Evolutionary conservation across 2,888 invertebrate species (phyloP).

Genomic region (Leptopilina syphax): DNA sequence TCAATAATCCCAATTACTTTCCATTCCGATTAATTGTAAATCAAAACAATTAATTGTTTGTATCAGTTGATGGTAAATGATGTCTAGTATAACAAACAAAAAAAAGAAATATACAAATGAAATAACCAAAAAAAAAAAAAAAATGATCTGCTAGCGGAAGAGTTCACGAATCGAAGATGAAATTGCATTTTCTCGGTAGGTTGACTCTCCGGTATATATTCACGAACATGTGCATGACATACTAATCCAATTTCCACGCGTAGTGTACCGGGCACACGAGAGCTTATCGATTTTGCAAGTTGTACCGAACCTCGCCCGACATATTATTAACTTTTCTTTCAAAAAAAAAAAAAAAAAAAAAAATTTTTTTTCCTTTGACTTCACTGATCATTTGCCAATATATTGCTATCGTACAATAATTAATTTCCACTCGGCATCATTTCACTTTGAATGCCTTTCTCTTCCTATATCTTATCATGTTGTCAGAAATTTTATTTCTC

Average conservation of each 20-base stretch:
- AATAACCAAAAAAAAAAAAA: not conserved
- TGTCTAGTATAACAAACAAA: too few species aligned
- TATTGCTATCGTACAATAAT: not conserved
- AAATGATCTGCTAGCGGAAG: not conserved
- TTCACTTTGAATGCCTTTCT: constrained; percentile 16
- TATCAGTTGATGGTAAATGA: too few species aligned
- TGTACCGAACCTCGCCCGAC: constrained; percentile 6
- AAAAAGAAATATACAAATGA: not conserved
- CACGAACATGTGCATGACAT: constrained; percentile 29
- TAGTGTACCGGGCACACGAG: constrained; percentile 22
- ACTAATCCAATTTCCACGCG: constrained; percentile 37
- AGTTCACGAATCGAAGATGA: constrained; percentile 37
- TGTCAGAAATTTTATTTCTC: not conserved
- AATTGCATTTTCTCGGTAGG: constrained; percentile 29
- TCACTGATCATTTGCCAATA: constrained; percentile 7
- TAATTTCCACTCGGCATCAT: constrained; percentile 17
- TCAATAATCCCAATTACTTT: constrained; percentile 22
- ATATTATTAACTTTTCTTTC: constrained; percentile 1
- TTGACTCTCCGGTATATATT: constrained; percentile 13
- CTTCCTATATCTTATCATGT: not conserved
- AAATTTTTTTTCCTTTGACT: not conserved
- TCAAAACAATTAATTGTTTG: not conserved
- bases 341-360: too few species aligned
- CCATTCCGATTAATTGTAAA: constrained; percentile 31
- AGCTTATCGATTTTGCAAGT: constrained; percentile 41